A percentile compares a stretch with the other conserved stretches of the same genome.
Conservation (phyloP, 2,797 vertebrate genomes). For the Notolabrus celidotus region DNA sequence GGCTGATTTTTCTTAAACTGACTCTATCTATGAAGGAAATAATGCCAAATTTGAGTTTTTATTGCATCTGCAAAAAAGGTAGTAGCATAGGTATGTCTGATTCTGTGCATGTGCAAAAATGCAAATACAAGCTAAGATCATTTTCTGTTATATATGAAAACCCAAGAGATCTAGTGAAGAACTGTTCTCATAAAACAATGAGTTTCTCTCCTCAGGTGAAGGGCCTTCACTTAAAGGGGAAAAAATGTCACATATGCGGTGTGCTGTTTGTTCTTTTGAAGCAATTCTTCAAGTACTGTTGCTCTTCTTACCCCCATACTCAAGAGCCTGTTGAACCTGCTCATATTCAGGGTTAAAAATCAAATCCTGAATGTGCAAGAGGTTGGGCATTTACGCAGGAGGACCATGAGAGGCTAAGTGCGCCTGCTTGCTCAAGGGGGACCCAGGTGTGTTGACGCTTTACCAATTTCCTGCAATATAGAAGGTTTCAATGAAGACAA, state of each 20-base stretch:
- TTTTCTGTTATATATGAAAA: slow-evolving; percentile 8
- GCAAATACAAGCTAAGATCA: neutral
- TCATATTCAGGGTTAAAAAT: slow-evolving; percentile 64
- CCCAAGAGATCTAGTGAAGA: slow-evolving; percentile 17
- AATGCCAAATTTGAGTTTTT: neutral
- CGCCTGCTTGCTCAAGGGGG: slow-evolving; percentile 70
- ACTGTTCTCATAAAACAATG: slow-evolving; percentile 16
- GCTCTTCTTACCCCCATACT: slow-evolving; percentile 29
- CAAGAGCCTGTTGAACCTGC: slow-evolving; percentile 43
- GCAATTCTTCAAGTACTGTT: slow-evolving; percentile 41
- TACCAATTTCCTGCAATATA: slow-evolving; percentile 78
- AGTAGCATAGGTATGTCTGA: neutral
- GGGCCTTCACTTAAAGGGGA: slow-evolving; percentile 33
- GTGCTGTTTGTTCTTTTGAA: slow-evolving; percentile 61
- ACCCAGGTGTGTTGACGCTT: slow-evolving; percentile 82
- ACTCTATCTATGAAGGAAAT: neutral
- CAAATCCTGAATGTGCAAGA: slow-evolving; percentile 63
- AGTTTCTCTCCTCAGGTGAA: slow-evolving; percentile 17
- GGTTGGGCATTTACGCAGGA: slow-evolving; percentile 58
- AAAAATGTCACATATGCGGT: slow-evolving; percentile 24
- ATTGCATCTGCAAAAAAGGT: neutral
- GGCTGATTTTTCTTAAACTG: neutral
- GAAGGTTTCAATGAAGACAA: slow-evolving; percentile 14
- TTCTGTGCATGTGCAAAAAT: neutral
- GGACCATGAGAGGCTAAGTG: slow-evolving; percentile 74